Evolutionary conservation across 2,797 vertebrate genomes (phyloP).

Genomic region (Atherinosoma microstoma): DNA sequence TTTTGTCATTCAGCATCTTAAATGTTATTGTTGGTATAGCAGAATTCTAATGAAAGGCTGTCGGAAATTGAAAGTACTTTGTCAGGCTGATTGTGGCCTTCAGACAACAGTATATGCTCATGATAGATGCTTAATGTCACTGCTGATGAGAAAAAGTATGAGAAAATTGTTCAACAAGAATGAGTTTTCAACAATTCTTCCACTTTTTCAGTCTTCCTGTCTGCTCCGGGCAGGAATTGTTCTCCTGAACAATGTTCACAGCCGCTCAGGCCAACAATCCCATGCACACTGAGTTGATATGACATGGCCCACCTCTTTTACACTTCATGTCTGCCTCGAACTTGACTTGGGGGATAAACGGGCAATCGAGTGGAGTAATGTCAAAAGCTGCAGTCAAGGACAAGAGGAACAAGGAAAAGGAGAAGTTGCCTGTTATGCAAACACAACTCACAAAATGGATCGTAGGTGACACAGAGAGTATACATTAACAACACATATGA

Average conservation of each 20-base stretch:
- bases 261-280: slow-evolving; percentile 49
- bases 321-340: slow-evolving; percentile 67
- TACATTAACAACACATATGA: neutral
- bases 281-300: slow-evolving; percentile 64
- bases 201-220: slow-evolving; percentile 50
- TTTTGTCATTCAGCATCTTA: slow-evolving; percentile 5
- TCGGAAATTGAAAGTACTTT: neutral
- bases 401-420: slow-evolving; percentile 5
- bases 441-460: slow-evolving; percentile 46
- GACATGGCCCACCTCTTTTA: slow-evolving; percentile 71
- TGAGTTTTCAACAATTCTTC: slow-evolving; percentile 68
- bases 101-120: neutral
- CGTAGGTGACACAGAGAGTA: slow-evolving; percentile 40
- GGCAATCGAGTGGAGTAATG: slow-evolving; percentile 74
- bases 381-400: slow-evolving; percentile 73
- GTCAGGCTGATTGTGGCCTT: neutral
- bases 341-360: slow-evolving; percentile 78
- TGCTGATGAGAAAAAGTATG: slow-evolving; percentile 4
- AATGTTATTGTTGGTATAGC: neutral
- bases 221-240: slow-evolving; percentile 51
- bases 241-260: slow-evolving; percentile 60
- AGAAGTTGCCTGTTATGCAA: slow-evolving; percentile 44
- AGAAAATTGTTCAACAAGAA: slow-evolving; percentile 2
- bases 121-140: neutral
- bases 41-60: neutral